Conservation (phyloP, 2,113 vertebrate species). For the Corydoras sp. region DNA sequence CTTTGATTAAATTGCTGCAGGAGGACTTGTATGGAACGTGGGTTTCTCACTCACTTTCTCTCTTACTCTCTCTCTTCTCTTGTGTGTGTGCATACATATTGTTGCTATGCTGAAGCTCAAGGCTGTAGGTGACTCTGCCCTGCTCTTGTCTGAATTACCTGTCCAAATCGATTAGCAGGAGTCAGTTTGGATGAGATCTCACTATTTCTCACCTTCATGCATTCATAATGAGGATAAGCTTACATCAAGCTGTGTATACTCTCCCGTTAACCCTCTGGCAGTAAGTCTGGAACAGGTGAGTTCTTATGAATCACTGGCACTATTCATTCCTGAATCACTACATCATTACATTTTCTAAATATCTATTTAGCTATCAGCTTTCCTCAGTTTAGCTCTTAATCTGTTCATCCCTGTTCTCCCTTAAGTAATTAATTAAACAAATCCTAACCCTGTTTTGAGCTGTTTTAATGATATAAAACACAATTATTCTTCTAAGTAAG, state of each 20-base stretch:
- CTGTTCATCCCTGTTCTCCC: constrained; percentile 25
- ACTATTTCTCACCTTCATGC: constrained; percentile 67
- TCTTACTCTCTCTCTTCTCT: too few relatives aligned
- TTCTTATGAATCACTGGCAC: background rate
- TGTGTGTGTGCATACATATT: constrained; percentile 13
- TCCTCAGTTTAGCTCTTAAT: background rate
- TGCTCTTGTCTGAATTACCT: constrained; percentile 65
- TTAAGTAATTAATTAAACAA: background rate
- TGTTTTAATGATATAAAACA: background rate
- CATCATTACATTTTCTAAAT: constrained; percentile 9
- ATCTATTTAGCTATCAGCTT: too few relatives aligned
- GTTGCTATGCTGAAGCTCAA: constrained; percentile 23
- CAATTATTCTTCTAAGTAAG: constrained; percentile 44
- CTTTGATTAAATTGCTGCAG: constrained; percentile 52
- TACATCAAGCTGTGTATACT: constrained; percentile 58
- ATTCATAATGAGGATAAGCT: constrained; percentile 73
- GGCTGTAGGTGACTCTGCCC: constrained; percentile 51
- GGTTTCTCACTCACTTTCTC: background rate
- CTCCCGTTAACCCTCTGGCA: constrained; percentile 63
- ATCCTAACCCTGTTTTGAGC: background rate
- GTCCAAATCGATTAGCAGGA: constrained; percentile 69
- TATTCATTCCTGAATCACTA: constrained; percentile 26
- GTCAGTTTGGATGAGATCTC: constrained; percentile 62
- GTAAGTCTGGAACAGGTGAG: constrained; percentile 44
- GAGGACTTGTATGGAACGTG: constrained; percentile 22